Base-by-base conservation (phyloP, 2,888 invertebrate species). In the Lasioglossum figueresi region DNA sequence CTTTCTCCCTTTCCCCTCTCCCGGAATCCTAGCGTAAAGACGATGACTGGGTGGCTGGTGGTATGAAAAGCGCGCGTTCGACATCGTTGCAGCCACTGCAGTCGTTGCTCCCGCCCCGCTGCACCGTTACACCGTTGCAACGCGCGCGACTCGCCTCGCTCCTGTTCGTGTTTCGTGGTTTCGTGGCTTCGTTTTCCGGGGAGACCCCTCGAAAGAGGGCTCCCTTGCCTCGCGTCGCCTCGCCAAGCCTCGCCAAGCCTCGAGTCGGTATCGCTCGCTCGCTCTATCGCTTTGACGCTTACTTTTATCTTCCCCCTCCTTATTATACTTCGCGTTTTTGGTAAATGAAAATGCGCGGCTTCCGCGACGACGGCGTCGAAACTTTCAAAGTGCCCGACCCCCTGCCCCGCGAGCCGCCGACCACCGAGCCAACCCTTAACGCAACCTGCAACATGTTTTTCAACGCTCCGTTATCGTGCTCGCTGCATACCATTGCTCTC, bases 1-100 rank as follows among this genome's bases (percentile, higher is more conserved):
- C 16, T 34, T 10, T 12, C 40, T n/a, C 63, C 5, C 34, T 34
- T 34, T 4, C 48, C 78, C 43, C 19, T 40, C 70, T 70, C 66
- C 43, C 31, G 78, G 72, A 80, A 83, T 82, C 88, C 86, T 76
- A 80, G 80, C 88, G 91, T 82, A 80, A 90, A 90, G 90, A 90
- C 90, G 90, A 88, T 82, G 83, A 85, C 90, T 83, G 89, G 59
- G 59, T 84, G 82, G 85, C 75, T 76, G 81, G 84, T 76, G 88
- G 84, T 84, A 90, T 89, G 89, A 89, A 89, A 89, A 87, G 89
- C 90, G 73, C 80, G 78, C 80, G 82, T 71, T 82, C 82, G 79
- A 76, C 87, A 76, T 59, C 68, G 77, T 72, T 75, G 71, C 84
- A 83, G 74, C 48, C 77, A 78, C 68, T 72, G 76, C 81, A 82